phyloP scores from a whole-genome alignment of 1,140 invertebrate species.

The Magallana gigas region DNA sequence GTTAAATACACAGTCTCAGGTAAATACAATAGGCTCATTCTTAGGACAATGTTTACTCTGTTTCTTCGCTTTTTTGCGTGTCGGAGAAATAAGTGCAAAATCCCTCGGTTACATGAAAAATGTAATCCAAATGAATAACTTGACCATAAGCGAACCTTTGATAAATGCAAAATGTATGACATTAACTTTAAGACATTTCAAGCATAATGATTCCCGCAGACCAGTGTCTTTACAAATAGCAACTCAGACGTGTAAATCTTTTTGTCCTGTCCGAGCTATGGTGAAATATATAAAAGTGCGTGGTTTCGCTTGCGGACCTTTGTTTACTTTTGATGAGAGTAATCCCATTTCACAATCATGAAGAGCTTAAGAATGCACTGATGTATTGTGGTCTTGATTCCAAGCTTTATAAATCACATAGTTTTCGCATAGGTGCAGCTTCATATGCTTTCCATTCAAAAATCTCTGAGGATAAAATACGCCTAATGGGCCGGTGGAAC shows the following conservation, averaged over 20 bases:
- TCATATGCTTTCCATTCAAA: not conserved
- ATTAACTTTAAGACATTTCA: not conserved
- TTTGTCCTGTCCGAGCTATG: constrained; percentile 20
- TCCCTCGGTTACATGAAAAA: not conserved
- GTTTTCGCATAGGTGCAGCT: constrained; percentile 48
- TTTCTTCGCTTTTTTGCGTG: constrained; percentile 29
- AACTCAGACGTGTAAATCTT: not conserved
- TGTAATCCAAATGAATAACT: not conserved
- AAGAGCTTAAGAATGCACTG: constrained; percentile 41
- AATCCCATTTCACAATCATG: constrained; percentile 1
- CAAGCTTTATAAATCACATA: constrained; percentile 28
- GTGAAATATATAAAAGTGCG: not conserved
- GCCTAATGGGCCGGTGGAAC: constrained; percentile 37
- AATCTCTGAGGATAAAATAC: constrained; percentile 29
- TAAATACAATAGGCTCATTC: not conserved
- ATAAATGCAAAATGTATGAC: not conserved
- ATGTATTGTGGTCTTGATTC: constrained; percentile 5
- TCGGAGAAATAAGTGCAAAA: constrained; percentile 22
- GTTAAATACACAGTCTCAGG: not conserved
- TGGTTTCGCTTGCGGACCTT: not conserved
- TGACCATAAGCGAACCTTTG: not conserved
- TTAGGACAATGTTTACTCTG: constrained; percentile 3
- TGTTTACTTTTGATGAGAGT: not conserved
- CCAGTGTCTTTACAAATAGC: not conserved
- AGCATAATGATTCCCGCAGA: constrained; percentile 5